phyloP scores from a whole-genome alignment of 1,140 invertebrate species.

The Drosophila nikananu region DNA sequence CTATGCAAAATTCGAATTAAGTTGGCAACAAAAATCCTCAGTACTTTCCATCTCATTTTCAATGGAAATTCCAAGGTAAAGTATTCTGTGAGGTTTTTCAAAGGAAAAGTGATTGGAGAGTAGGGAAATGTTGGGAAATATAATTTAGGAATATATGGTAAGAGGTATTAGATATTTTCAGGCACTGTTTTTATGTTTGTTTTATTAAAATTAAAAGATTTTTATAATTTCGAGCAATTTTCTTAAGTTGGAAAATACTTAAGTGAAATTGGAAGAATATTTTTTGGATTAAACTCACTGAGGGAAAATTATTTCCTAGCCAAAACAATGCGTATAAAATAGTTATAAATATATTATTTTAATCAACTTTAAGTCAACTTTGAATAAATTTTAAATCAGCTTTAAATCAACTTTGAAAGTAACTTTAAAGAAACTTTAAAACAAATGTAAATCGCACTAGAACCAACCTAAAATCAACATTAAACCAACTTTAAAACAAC shows the following conservation, averaged over 20 bases:
- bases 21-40: slow-evolving; percentile 20
- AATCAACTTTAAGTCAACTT: no score
- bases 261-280: not conserved
- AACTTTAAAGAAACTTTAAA: not conserved
- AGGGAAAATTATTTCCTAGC: not conserved
- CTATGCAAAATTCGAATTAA: slow-evolving; percentile 25
- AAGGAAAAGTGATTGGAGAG: not conserved
- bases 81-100: not conserved
- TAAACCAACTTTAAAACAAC: no score
- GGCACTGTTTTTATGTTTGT: no score
- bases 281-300: not conserved
- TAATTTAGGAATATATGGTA: not conserved
- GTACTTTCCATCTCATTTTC: slow-evolving; percentile 33
- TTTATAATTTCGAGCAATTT: not conserved
- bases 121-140: not conserved
- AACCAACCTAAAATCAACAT: no score
- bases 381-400: no score
- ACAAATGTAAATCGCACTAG: no score
- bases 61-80: not conserved
- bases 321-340: no score
- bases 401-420: not conserved
- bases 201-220: not conserved
- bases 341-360: no score
- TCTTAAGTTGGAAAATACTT: not conserved
- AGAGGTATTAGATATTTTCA: not conserved